Evolutionary conservation across 2,888 invertebrate species (phyloP).

Genomic region (Lamellibrachia columna): DNA sequence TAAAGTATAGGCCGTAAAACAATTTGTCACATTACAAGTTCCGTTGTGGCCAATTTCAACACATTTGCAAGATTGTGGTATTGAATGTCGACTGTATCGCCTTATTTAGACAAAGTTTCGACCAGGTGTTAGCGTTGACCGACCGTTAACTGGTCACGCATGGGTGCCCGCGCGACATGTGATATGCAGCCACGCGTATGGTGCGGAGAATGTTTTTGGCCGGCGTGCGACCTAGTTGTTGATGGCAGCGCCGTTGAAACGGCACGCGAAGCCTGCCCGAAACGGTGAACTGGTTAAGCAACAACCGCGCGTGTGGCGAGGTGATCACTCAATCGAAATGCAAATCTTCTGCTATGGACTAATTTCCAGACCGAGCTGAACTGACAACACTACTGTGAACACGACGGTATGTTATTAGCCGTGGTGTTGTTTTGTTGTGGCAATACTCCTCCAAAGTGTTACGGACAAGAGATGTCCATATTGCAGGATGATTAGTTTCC

Average conservation of each 20-base stretch:
- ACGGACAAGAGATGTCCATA: neutral
- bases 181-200: neutral
- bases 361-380: neutral
- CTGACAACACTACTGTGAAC: neutral
- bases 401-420: neutral
- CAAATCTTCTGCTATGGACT: no score
- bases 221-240: neutral
- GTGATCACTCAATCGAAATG: neutral
- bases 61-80: neutral
- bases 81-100: neutral
- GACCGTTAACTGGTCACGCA: neutral
- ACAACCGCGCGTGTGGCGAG: neutral
- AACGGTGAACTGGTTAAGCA: neutral
- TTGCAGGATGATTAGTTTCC: neutral
- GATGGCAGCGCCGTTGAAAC: neutral
- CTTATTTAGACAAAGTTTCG: neutral
- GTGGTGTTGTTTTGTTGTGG: neutral
- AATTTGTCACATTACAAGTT: slow-evolving; percentile 6
- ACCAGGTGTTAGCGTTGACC: neutral
- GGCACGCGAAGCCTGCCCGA: neutral
- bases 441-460: no score
- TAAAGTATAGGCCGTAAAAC: neutral
- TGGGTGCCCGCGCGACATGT: neutral
- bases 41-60: neutral
- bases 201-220: neutral